Conservation (phyloP, 1,140 invertebrate genomes). For the Leptinotarsa defecta region DNA sequence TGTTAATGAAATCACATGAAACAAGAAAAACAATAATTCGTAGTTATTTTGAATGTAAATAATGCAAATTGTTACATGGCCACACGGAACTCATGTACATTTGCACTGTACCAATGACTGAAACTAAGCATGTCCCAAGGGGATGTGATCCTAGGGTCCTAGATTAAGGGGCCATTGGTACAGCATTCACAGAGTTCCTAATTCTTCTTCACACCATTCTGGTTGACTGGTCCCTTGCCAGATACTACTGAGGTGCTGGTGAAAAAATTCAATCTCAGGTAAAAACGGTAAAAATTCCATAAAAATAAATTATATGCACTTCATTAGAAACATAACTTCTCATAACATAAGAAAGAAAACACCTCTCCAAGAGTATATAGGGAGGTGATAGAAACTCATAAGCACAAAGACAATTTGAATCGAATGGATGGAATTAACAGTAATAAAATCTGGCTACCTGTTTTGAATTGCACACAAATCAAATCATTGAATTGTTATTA, state of each 20-base stretch:
- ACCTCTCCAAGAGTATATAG: too few species aligned
- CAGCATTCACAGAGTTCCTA: slow-evolving; percentile 45
- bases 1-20: slow-evolving; percentile 54
- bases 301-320: neutral
- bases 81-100: slow-evolving; percentile 49
- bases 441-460: too few species aligned
- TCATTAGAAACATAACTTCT: slow-evolving; percentile 9
- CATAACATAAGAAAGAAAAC: neutral
- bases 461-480: too few species aligned
- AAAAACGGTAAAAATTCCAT: slow-evolving; percentile 19
- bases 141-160: slow-evolving; percentile 34
- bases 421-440: too few species aligned
- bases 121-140: slow-evolving; percentile 7
- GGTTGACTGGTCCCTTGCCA: slow-evolving; percentile 38
- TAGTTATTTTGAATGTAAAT: slow-evolving; percentile 45
- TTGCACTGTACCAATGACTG: slow-evolving; percentile 48
- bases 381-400: too few species aligned
- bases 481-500: too few species aligned
- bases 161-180: slow-evolving; percentile 43
- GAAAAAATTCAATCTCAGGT: neutral
- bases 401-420: too few species aligned
- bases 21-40: slow-evolving; percentile 50
- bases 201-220: slow-evolving; percentile 48
- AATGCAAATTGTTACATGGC: slow-evolving; percentile 49
- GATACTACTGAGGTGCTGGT: slow-evolving; percentile 34